Evolutionary conservation across 2,888 invertebrate species (phyloP).

Genomic region (Trissoscelio sp.): DNA sequence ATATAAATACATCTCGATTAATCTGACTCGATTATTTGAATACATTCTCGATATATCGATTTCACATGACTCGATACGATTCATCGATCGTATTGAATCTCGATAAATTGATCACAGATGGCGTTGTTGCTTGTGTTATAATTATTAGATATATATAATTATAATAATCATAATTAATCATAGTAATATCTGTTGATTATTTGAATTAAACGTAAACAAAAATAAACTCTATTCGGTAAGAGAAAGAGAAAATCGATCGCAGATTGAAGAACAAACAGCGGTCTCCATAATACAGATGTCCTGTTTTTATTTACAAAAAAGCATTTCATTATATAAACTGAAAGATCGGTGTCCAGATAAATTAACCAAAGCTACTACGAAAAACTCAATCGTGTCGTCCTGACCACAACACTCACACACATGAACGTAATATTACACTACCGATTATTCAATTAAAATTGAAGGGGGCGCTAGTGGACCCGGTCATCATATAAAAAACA

Average conservation of each 20-base stretch:
- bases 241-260: conserved; percentile 13
- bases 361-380: conserved; percentile 37
- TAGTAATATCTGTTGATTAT: no score
- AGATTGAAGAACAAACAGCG: conserved; percentile 42
- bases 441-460: conserved; percentile 13
- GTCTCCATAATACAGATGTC: conserved; percentile 22
- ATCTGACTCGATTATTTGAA: neutral
- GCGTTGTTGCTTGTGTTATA: conserved; percentile 8
- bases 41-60: no score
- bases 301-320: conserved; percentile 52
- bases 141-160: conserved; percentile 10
- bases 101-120: conserved; percentile 53
- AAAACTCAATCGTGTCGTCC: conserved; percentile 21
- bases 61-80: neutral
- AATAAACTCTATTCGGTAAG: conserved; percentile 10
- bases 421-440: conserved; percentile 21
- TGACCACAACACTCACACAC: conserved; percentile 32
- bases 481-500: conserved; percentile 26
- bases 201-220: no score
- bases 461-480: no score
- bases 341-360: conserved; percentile 31
- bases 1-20: neutral
- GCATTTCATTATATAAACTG: conserved; percentile 36
- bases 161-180: no score
- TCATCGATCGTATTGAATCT: conserved; percentile 1